Conservation (phyloP, 2,113 vertebrate genomes). For the Urocynchramus pylzowi region DNA sequence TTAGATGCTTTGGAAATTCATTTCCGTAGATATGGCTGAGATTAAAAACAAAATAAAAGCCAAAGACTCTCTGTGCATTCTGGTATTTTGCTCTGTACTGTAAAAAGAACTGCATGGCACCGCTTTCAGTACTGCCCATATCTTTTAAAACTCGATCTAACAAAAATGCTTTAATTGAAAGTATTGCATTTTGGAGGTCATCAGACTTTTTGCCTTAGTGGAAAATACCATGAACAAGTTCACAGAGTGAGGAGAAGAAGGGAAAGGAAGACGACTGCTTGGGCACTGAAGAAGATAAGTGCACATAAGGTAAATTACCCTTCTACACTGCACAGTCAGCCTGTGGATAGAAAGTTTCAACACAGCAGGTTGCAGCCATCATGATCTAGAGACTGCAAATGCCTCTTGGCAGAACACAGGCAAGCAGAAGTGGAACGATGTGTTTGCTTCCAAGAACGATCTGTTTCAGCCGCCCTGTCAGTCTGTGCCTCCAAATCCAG, state of each 20-base stretch:
- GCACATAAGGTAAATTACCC: constrained; percentile 36
- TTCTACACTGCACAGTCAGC: constrained; percentile 2
- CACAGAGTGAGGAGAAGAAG: background rate
- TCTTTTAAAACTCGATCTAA: background rate
- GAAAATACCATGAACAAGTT: background rate
- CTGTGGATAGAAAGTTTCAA: constrained; percentile 40
- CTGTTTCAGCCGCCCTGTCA: background rate
- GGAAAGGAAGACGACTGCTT: background rate
- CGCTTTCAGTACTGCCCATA: background rate
- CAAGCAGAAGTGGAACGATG: constrained; percentile 11
- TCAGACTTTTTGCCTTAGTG: background rate
- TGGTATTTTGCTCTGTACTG: background rate
- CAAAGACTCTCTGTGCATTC: background rate
- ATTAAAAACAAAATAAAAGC: background rate
- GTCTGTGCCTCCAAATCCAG: background rate
- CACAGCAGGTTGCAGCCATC: constrained; percentile 49
- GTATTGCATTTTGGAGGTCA: background rate
- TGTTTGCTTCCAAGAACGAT: constrained; percentile 48
- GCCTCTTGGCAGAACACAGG: constrained; percentile 45
- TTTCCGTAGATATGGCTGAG: background rate
- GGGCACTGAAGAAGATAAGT: background rate
- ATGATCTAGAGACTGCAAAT: constrained; percentile 46
- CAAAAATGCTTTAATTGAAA: constrained; percentile 34
- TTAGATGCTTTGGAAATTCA: background rate
- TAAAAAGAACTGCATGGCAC: background rate